Conservation (phyloP, 2,113 vertebrate species). For the Bothrops jararaca region DNA sequence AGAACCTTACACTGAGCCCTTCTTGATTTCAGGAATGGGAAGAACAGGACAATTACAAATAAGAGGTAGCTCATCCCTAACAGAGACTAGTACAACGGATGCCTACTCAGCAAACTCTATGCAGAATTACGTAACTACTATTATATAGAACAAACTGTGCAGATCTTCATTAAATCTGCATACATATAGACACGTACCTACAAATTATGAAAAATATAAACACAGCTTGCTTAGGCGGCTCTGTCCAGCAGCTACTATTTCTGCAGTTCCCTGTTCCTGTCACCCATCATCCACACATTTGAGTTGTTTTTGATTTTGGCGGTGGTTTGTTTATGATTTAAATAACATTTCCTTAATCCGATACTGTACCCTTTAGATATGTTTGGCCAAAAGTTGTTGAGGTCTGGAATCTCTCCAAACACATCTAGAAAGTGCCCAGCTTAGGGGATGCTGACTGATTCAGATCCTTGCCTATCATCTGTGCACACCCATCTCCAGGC, state of each 20-base stretch:
- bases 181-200: not conserved
- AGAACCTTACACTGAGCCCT: not conserved
- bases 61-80: not conserved
- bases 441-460: not conserved
- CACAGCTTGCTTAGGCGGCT: not conserved
- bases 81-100: not conserved
- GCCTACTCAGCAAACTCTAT: not conserved
- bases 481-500: not conserved
- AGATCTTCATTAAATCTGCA: not conserved
- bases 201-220: not conserved
- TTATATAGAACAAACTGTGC: not conserved
- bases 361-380: not conserved
- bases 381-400: not conserved
- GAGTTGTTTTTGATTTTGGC: not conserved
- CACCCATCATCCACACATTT: not conserved
- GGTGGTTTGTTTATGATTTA: not conserved
- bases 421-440: not conserved
- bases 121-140: not conserved
- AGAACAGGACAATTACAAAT: not conserved
- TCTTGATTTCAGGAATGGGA: not conserved
- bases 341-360: not conserved
- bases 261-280: not conserved
- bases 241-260: not conserved
- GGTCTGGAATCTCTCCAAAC: not conserved
- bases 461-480: not conserved